Base-by-base conservation (phyloP, 1,140 invertebrate genomes). In the Drosophila teissieri region DNA sequence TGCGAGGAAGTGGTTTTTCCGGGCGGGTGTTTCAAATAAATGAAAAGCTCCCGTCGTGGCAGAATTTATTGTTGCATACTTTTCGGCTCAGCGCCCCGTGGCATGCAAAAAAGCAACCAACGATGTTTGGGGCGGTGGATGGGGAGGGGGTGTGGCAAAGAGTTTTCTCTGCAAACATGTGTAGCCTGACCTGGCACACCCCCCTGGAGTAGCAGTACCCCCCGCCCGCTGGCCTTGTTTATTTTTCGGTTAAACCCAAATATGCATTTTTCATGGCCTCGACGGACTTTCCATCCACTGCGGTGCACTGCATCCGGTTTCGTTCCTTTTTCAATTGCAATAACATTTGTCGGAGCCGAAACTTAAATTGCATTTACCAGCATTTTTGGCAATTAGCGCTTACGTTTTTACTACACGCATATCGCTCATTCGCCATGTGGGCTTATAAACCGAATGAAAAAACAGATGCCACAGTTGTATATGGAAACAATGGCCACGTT, bases 171-270 rank as follows among this genome's bases (percentile, higher is more conserved):
- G 77, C 62, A 64, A 52, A 74, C 81, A 85, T 77, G 48, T 63
- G 48, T 55, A 63, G 73, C 46, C 42, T 46, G 51, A 11, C 56
- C 17, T 12, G 6, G n/a, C n/a, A 11, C 34, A 3, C 8, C 15
- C n/a, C 14, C 45, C 11, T 8, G 31, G 7, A 31, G 31, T 8
- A 31, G 7, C 8, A 31, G 31, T 19, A 19, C 19, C 11, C 31
- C 17, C 8, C 22, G 6, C n/a, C 40, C 11, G 4, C 22, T 54
- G 60, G 42, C 60, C 79, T 73, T 88, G 79, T 88, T 86, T 86
- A 83, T 86, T 86, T 86, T 88, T 83, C 79, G 83, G 83, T 86
- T 86, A 89, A 86, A 62, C 83, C 63, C 83, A 83, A 88, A 86
- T 88, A 88, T 86, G 83, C 84, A 88, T 86, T 88, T 86, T 86